Conservation (phyloP, 2,888 invertebrate genomes). For the Leptopilina drosophilae region DNA sequence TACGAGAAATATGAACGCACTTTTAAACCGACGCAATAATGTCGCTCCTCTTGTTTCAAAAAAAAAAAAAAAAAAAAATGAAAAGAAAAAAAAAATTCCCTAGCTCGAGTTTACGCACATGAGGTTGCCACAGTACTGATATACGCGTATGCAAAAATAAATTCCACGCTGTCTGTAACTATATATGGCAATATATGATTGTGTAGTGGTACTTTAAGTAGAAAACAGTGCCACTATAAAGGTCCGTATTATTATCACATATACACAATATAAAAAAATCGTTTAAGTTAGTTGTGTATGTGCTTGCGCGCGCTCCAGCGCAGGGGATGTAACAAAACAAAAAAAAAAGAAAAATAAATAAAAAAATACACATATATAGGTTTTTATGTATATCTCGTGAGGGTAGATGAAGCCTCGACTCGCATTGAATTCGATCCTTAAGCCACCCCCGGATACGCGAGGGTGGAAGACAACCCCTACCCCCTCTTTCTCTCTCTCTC, state of each 20-base stretch:
- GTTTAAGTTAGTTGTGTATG: neutral
- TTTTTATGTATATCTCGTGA: neutral
- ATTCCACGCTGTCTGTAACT: conserved; percentile 13
- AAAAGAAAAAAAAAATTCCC: conserved; percentile 44
- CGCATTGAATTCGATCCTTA: conserved; percentile 55
- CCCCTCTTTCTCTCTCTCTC: too few species aligned
- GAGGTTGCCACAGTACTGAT: conserved; percentile 12
- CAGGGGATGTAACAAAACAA: conserved; percentile 19
- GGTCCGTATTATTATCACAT: conserved; percentile 57
- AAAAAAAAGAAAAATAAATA: conserved; percentile 31
- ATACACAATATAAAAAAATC: conserved; percentile 47
- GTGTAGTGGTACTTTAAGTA: conserved; percentile 55
- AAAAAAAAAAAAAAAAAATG: too few species aligned
- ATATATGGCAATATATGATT: conserved; percentile 28
- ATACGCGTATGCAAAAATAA: conserved; percentile 32
- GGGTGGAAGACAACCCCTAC: conserved; percentile 33
- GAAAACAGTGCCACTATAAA: conserved; percentile 61
- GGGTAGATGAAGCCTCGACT: conserved; percentile 25
- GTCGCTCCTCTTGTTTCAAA: conserved; percentile 59
- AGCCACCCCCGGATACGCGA: conserved; percentile 41
- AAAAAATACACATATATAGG: conserved; percentile 42
- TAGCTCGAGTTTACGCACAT: conserved; percentile 44
- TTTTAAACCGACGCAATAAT: conserved; percentile 64
- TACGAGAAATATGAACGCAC: conserved; percentile 55
- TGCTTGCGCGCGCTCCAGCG: conserved; percentile 15